Evolutionary conservation across 2,797 vertebrate genomes (phyloP).

Genomic region (Onychomys torridus): DNA sequence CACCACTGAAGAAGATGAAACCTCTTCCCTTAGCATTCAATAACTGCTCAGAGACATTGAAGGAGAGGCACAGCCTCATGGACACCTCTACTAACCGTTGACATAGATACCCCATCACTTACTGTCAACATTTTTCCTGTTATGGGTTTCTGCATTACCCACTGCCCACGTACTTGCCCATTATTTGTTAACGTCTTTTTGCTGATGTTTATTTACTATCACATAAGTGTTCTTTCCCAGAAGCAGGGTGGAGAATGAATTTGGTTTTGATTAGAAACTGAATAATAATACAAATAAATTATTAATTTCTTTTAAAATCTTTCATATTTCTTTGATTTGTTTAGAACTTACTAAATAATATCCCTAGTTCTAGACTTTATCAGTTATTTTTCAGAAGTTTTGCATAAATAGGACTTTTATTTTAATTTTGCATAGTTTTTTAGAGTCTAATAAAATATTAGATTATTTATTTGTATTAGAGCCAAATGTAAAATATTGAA

Average conservation of each 20-base stretch:
- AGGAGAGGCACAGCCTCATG: not conserved
- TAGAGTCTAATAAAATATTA: not conserved
- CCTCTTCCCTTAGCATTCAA: not conserved
- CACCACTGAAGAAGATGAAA: not conserved
- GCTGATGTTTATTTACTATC: not conserved
- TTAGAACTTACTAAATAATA: not conserved
- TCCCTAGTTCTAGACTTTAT: not conserved
- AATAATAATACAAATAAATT: not conserved
- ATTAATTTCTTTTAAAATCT: not conserved
- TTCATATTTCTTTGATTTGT: not conserved
- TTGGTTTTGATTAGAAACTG: not conserved
- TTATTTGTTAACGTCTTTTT: not conserved
- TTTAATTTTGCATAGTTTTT: not conserved
- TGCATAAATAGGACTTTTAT: not conserved
- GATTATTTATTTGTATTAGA: not conserved
- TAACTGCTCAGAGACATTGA: no score
- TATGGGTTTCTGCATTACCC: not conserved
- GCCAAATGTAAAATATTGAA: not conserved
- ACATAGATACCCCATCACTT: not conserved
- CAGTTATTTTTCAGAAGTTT: not conserved
- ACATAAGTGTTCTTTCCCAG: not conserved
- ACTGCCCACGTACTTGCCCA: not conserved
- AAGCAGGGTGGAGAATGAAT: not conserved
- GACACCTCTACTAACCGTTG: not conserved
- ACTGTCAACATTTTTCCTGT: not conserved